phyloP scores from a whole-genome alignment of 2,113 vertebrate species.

The Rhineura floridana region DNA sequence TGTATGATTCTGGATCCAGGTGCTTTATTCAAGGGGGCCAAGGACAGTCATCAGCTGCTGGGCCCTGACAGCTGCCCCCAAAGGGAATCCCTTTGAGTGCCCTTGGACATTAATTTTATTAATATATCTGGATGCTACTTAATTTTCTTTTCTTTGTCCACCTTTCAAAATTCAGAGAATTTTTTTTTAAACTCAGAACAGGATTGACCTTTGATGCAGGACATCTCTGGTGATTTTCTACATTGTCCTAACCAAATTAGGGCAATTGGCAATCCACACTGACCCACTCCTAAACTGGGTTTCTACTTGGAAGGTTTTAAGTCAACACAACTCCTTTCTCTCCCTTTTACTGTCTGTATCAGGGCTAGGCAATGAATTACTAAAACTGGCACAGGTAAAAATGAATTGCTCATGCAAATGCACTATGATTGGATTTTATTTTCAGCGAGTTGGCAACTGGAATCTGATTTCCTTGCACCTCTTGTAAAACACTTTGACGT shows the following conservation, averaged over 20 bases:
- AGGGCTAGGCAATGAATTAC: background rate
- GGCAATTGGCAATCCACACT: background rate
- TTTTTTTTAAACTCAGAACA: background rate
- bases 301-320: constrained; percentile 13
- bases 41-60: background rate
- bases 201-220: background rate
- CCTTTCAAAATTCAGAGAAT: background rate
- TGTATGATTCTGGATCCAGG: no score
- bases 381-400: background rate
- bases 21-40: background rate
- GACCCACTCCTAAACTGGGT: background rate
- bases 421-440: background rate
- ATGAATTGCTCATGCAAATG: background rate
- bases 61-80: no score
- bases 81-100: background rate
- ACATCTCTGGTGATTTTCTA: background rate
- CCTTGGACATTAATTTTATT: background rate
- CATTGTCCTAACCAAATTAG: background rate
- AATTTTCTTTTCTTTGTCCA: background rate
- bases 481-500: background rate
- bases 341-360: background rate
- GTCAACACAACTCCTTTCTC: background rate
- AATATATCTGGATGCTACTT: no score
- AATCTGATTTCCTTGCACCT: background rate
- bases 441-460: background rate